A percentile compares a stretch with the other conserved stretches of the same genome.
Evolutionary conservation across 2,888 invertebrate genomes (phyloP).

Genomic region (Polydrusus cervinus): DNA sequence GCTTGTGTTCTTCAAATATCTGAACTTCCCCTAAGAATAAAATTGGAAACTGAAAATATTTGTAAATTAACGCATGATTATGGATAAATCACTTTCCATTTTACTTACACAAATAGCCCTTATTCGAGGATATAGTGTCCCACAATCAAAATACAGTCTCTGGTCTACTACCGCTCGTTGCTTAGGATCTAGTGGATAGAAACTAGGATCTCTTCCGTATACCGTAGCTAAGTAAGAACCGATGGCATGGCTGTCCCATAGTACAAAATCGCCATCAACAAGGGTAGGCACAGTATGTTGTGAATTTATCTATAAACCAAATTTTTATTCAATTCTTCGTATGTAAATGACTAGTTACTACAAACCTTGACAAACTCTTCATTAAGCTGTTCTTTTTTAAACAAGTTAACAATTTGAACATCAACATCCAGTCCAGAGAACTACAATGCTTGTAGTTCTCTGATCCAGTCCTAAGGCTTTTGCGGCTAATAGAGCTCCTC

Average conservation of each 20-base stretch:
- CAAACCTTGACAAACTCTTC: constrained; percentile 73
- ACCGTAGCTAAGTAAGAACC: constrained; percentile 77
- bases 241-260: constrained; percentile 82
- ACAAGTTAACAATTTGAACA: constrained; percentile 74
- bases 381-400: constrained; percentile 76
- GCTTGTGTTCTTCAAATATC: constrained; percentile 73
- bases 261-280: constrained; percentile 77
- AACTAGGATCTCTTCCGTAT: constrained; percentile 74
- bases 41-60: constrained; percentile 74
- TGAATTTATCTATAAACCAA: constrained; percentile 76
- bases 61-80: neutral
- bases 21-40: constrained; percentile 75
- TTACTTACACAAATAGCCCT: constrained; percentile 63
- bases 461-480: constrained; percentile 75
- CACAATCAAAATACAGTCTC: constrained; percentile 78
- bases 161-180: constrained; percentile 77
- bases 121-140: constrained; percentile 77
- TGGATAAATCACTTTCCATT: neutral
- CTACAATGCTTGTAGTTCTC: no score
- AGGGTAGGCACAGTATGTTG: constrained; percentile 81
- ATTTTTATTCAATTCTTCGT: no score
- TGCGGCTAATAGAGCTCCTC: constrained; percentile 76
- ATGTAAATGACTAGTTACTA: neutral
- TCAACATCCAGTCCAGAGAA: constrained; percentile 75
- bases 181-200: constrained; percentile 77